phyloP scores from a whole-genome alignment of 2,888 invertebrate genomes.

The Drosophila borborema region DNA sequence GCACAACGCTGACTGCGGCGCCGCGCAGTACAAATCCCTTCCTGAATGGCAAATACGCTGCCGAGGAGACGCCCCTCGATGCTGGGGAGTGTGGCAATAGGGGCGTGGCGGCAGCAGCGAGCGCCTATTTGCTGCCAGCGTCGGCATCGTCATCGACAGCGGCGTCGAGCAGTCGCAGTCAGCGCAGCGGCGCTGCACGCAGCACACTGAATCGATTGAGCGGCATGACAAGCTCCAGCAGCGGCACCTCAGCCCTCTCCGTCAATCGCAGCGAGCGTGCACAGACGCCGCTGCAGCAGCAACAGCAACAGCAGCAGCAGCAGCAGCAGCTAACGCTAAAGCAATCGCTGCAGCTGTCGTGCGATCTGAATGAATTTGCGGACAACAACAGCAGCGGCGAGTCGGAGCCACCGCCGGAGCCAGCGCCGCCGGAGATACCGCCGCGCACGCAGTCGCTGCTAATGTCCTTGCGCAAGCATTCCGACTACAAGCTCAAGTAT shows the following conservation, averaged over 20 bases:
- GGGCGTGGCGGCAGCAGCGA: slow-evolving; percentile 51
- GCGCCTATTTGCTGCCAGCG: slow-evolving; percentile 65
- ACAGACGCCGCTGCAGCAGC: slow-evolving; percentile 20
- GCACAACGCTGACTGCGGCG: slow-evolving; percentile 37
- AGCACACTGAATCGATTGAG: slow-evolving; percentile 82
- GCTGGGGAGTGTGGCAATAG: background rate
- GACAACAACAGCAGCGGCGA: slow-evolving; percentile 68
- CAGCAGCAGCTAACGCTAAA: slow-evolving; percentile 29
- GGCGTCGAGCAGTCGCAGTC: slow-evolving; percentile 77
- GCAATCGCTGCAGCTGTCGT: slow-evolving; percentile 60
- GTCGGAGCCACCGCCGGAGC: slow-evolving; percentile 92
- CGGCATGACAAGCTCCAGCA: slow-evolving; percentile 87
- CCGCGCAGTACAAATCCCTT: slow-evolving; percentile 84
- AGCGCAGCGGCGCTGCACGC: slow-evolving; percentile 84
- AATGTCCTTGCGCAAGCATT: slow-evolving; percentile 84
- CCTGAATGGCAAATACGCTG: slow-evolving; percentile 81
- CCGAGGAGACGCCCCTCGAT: slow-evolving; percentile 67
- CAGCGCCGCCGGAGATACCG: slow-evolving; percentile 94
- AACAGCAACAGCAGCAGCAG: slow-evolving; percentile 8
- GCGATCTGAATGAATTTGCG: slow-evolving; percentile 58
- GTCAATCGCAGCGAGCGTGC: slow-evolving; percentile 67
- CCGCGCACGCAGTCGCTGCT: slow-evolving; percentile 94
- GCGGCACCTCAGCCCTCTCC: slow-evolving; percentile 84
- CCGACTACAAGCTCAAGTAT: slow-evolving; percentile 85
- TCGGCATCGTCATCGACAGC: slow-evolving; percentile 81